phyloP scores from a whole-genome alignment of 53 echinoderm and acorn worm species.

The Actinopyga echinites region DNA sequence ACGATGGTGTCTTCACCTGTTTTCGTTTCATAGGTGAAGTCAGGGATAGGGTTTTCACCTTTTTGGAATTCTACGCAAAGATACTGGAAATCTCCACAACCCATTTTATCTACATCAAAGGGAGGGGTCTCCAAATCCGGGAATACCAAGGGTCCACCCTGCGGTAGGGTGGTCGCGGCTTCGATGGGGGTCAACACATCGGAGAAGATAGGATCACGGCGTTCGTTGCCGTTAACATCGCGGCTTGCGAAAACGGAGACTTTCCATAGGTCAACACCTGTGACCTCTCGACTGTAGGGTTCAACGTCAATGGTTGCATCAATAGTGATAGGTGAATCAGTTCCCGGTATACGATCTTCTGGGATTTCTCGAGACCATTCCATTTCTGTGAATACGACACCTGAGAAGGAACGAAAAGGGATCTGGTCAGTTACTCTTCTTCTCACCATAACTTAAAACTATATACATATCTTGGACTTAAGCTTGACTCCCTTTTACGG shows the following conservation, averaged over 20 bases:
- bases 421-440: no score
- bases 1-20: slow-evolving; percentile 44
- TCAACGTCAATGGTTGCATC: slow-evolving; percentile 30
- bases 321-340: slow-evolving; percentile 18
- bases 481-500: no score
- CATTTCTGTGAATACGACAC: slow-evolving; percentile 33
- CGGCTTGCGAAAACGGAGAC: slow-evolving; percentile 35
- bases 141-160: slow-evolving; percentile 30
- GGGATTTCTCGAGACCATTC: slow-evolving; percentile 35
- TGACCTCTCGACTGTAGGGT: slow-evolving; percentile 28
- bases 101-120: slow-evolving; percentile 37
- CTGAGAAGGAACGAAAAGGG: not conserved
- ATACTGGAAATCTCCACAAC: slow-evolving; percentile 41
- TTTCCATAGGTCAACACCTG: slow-evolving; percentile 37
- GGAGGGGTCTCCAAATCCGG: slow-evolving; percentile 28
- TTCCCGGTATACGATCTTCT: slow-evolving; percentile 26
- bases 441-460: no score
- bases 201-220: slow-evolving; percentile 13
- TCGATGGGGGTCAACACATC: slow-evolving; percentile 35
- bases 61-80: slow-evolving; percentile 42
- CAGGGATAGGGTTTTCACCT: slow-evolving; percentile 31
- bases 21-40: slow-evolving; percentile 23
- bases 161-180: slow-evolving; percentile 16
- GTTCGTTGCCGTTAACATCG: slow-evolving; percentile 15
- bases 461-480: no score